Evolutionary conservation across 1,140 invertebrate genomes (phyloP).

Genomic region (Venustaconcha ellipsiformis): DNA sequence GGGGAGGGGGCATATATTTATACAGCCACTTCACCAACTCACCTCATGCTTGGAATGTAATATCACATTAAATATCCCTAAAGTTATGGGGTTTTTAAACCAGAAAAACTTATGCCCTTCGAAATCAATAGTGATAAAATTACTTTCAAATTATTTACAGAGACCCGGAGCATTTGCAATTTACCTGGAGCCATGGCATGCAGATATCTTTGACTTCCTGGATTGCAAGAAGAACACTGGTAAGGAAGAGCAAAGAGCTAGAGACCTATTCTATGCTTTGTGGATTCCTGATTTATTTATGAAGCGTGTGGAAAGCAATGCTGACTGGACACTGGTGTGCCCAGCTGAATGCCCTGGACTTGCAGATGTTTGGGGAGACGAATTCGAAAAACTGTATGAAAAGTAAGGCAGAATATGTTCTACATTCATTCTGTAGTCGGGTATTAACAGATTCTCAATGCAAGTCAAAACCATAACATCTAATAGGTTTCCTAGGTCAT

Average conservation of each 20-base stretch:
- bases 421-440: too few relatives aligned
- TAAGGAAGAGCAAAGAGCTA: slow-evolving; percentile 73
- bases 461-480: too few relatives aligned
- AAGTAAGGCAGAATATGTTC: slow-evolving; percentile 70
- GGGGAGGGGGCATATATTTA: too few relatives aligned
- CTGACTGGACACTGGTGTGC: slow-evolving; percentile 96
- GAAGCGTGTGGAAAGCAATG: slow-evolving; percentile 91
- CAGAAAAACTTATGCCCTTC: too few relatives aligned
- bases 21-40: too few relatives aligned
- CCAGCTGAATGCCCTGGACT: slow-evolving; percentile 93
- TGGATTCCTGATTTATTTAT: slow-evolving; percentile 99
- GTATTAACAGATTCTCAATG: too few relatives aligned
- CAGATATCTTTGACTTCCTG: slow-evolving; percentile 96
- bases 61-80: too few relatives aligned
- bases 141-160: slow-evolving; percentile 58
- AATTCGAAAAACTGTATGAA: slow-evolving; percentile 92
- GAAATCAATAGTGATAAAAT: too few relatives aligned
- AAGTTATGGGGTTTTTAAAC: too few relatives aligned
- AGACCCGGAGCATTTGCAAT: slow-evolving; percentile 99
- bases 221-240: slow-evolving; percentile 91
- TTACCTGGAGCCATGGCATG: slow-evolving; percentile 99
- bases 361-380: slow-evolving; percentile 91
- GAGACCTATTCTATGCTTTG: slow-evolving; percentile 97
- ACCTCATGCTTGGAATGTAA: too few relatives aligned
- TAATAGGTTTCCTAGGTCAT: too few relatives aligned